Conservation (phyloP, 1,140 invertebrate species). For the Zaprionus vittiger region DNA sequence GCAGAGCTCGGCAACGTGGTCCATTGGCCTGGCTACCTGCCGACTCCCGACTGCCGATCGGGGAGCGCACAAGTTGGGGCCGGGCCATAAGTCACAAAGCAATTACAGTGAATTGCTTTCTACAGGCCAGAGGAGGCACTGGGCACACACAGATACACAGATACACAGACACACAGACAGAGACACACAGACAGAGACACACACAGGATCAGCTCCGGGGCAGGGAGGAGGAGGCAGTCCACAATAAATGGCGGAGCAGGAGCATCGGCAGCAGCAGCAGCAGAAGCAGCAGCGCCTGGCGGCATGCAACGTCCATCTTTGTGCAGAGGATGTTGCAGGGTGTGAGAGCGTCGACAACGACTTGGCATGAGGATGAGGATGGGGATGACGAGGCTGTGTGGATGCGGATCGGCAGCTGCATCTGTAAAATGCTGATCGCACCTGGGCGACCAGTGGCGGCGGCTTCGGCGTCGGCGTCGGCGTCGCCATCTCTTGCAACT, state of each 20-base stretch:
- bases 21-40: constrained; percentile 54
- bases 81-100: constrained; percentile 84
- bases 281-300: constrained; percentile 62
- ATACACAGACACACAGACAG: background rate
- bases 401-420: constrained; percentile 34
- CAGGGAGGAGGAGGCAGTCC: constrained; percentile 20
- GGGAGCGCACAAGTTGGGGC: constrained; percentile 69
- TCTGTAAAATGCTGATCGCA: constrained; percentile 29
- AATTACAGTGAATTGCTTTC: constrained; percentile 83
- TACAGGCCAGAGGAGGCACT: constrained; percentile 42
- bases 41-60: constrained; percentile 63
- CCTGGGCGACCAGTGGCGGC: constrained; percentile 44
- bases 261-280: constrained; percentile 18
- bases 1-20: constrained; percentile 1
- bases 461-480: background rate
- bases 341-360: background rate
- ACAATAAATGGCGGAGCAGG: constrained; percentile 68
- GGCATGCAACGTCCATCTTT: constrained; percentile 54
- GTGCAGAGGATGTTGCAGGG: constrained; percentile 33
- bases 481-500: background rate
- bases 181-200: background rate
- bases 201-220: constrained; percentile 5
- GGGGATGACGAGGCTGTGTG: background rate
- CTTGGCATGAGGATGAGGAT: background rate
- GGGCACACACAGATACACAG: background rate